These are phyloP conservation scores for Drosophila kokeensis DNA, from an alignment of 2,888 invertebrate species.

Conservation along the genomic window DNA sequence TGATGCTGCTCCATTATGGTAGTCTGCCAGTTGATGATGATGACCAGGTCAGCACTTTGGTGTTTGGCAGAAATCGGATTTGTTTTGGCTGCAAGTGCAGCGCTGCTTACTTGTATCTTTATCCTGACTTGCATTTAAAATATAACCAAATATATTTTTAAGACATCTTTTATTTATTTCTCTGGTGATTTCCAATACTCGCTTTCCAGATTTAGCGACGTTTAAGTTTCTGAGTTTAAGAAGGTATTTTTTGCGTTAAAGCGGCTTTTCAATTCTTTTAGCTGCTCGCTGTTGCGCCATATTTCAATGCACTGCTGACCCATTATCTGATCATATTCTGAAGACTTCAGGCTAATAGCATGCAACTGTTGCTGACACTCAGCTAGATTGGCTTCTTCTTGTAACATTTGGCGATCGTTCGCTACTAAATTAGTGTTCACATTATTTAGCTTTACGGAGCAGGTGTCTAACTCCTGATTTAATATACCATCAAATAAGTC, in stretches of 20 bases:
- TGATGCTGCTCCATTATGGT: neutral
- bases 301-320: slow-evolving; percentile 13
- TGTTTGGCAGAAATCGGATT: neutral
- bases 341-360: neutral
- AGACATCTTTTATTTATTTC: neutral
- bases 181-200: neutral
- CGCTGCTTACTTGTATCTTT: neutral
- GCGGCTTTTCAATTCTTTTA: neutral
- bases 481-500: too few relatives aligned
- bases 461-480: neutral
- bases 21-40: neutral
- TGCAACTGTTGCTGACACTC: neutral
- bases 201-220: neutral
- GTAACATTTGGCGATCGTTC: neutral
- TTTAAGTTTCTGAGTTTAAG: neutral
- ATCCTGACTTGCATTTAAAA: neutral
- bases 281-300: neutral
- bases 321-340: neutral
- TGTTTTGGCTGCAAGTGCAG: neutral
- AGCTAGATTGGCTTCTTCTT: slow-evolving; percentile 9
- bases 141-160: neutral
- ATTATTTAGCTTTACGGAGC: neutral
- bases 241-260: neutral
- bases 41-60: neutral
- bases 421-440: neutral